Percentiles rank a stretch among this genome's conserved stretches.
phyloP scores from a whole-genome alignment of 2,888 invertebrate genomes.

The Dynastes tityus region DNA sequence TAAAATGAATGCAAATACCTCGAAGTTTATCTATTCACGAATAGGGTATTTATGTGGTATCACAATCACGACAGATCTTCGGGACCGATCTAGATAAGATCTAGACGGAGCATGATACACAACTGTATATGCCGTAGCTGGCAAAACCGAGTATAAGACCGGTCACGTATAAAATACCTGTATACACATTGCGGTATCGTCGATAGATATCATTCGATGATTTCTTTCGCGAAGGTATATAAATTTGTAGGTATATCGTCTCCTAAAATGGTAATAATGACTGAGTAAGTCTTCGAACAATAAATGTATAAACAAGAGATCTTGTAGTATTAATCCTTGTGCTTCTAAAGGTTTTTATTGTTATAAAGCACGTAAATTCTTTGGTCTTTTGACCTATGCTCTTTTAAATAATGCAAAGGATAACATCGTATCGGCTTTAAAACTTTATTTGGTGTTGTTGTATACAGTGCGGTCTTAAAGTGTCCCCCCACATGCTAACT shows the following conservation, averaged over 20 bases:
- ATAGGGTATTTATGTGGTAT: slow-evolving; percentile 53
- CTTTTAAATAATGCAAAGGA: too few relatives aligned
- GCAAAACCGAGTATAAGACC: neutral
- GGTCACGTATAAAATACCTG: slow-evolving; percentile 10
- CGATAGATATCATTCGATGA: slow-evolving; percentile 21
- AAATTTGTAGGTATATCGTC: neutral
- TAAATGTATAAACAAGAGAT: slow-evolving; percentile 3
- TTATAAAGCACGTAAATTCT: too few relatives aligned
- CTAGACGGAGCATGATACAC: slow-evolving; percentile 49
- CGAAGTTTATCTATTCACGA: slow-evolving; percentile 54
- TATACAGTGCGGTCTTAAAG: too few relatives aligned
- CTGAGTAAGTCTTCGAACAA: neutral
- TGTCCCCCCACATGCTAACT: too few relatives aligned
- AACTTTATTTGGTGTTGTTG: too few relatives aligned
- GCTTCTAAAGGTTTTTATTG: too few relatives aligned
- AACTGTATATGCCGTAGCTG: slow-evolving; percentile 26
- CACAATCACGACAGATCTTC: slow-evolving; percentile 54
- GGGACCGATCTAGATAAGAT: slow-evolving; percentile 52
- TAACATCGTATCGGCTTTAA: too few relatives aligned
- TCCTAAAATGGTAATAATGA: neutral
- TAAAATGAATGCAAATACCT: slow-evolving; percentile 54
- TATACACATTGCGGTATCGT: neutral
- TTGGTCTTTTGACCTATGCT: neutral
- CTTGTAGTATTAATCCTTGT: neutral
- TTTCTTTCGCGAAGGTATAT: slow-evolving; percentile 11